Base-by-base conservation (phyloP, 92 coral and sea anemone genomes). In the Montipora capitata region DNA sequence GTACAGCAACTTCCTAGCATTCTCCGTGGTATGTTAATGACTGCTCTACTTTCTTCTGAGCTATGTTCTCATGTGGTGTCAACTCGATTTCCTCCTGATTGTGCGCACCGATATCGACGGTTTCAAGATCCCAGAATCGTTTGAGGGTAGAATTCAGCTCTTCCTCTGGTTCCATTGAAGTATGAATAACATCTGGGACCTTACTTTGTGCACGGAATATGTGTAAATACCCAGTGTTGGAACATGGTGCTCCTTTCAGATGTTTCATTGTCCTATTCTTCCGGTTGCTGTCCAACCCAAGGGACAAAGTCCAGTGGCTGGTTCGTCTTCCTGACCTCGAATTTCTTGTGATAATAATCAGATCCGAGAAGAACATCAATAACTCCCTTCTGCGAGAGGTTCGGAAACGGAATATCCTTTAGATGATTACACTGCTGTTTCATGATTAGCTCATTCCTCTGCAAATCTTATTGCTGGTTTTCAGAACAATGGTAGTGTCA, bases 261-360 rank as follows among this genome's bases (percentile, higher is more conserved):
- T 27, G 35, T 27, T 27, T 27, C 35, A 0, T 27, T 27, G 35
- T 27, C 72, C 42, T 58, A 87, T 74, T 52, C 71, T 65, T 43
- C 87, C 84, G 40, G 81, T 80, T 12, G 91, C 94, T 69, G 94
- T 86, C 84, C 89, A 93, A 10, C 91, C 93, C 3, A 81, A 18
- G 3, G 94, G 96, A 63, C 89, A 81, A 38, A 90, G 88, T 41
- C 81, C 77, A 35, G 94, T 87, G 64, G 41, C 69, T 17, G 90
- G 78, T 17, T 49, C 0, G 66, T 61, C 66, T 59, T 61, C 66
- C 17, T 11, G 14, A 61, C 35, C 66, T 61, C 66, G n/a, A 48
- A 74, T 49, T 51, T 27, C 35, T 27, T 27, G 35, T 27, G 35
- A 27, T 27, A 27, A 27, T 27, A 27, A 27, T 90, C 85, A 15